Evolutionary conservation across 2,888 invertebrate species (phyloP), one percentile per base, ranked within the genome.

Genomic region (Agelastica alni): DNA sequence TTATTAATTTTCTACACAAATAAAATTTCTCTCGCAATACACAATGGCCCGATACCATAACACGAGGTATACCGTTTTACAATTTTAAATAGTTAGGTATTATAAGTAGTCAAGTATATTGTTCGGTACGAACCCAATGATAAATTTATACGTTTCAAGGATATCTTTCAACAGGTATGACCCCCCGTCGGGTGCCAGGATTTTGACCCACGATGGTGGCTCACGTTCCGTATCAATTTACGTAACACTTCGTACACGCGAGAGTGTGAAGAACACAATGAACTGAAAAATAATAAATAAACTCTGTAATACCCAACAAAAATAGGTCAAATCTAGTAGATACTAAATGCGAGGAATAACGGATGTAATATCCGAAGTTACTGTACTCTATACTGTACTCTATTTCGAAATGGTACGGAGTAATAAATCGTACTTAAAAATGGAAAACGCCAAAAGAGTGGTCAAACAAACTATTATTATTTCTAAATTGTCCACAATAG

Each of bases 161-260:
- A 53, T 52, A 41, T 42, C 52, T 52, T 48, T 52, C 49, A 58
- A 56, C 62, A 63, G 61, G 62, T 63, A 63, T 62, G 59, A 22
- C 63, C 63, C 59, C 63, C 63, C 52, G 55, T 47, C 13, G 63
- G 13, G 56, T 37, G n/a, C 34, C 31, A 54, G 60, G 56, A 61
- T 61, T 64, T 65, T 62, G 62, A 62, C 62, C 62, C 57, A 60
- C 43, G 52, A 53, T 59, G 57, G 56, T 59, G 51, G 55, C 56
- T 56, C 49, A 52, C 52, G 53, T 4, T 26, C 31, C 13, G 36
- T 36, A 16, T 17, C 49, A 39, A 47, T 51, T 51, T 53, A 45
- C 36, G 53, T 57, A 57, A 57, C 43, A 49, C 28, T 46, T 36
- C 41, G 36, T n/a, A 36, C 26, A 26, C 26, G 6, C 26, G 26